Evolutionary conservation across 2,113 vertebrate genomes (phyloP).

Genomic region (Apteryx owenii): DNA sequence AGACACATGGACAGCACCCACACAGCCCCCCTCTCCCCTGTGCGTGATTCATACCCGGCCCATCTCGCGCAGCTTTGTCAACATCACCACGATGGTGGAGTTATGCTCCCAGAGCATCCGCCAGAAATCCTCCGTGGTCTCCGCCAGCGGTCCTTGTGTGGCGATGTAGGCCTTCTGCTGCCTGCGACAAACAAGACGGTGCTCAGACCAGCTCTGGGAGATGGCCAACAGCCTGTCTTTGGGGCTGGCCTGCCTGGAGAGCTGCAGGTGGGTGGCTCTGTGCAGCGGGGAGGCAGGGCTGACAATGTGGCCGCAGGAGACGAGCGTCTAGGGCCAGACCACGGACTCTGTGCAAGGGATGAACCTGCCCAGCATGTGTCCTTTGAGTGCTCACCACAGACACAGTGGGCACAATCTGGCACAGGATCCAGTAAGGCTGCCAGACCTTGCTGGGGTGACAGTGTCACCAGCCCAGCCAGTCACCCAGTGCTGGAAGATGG

Average conservation of each 20-base stretch:
- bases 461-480: background rate
- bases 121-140: constrained; percentile 99
- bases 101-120: constrained; percentile 99
- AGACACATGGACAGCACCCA: background rate
- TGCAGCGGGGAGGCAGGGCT: background rate
- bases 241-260: background rate
- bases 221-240: background rate
- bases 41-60: constrained; percentile 83
- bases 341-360: background rate
- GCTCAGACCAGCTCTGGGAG: background rate
- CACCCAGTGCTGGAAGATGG: background rate
- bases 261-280: background rate
- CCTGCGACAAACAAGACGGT: constrained; percentile 71
- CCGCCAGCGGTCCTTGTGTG: constrained; percentile 91
- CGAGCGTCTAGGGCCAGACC: background rate
- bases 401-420: background rate
- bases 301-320: background rate
- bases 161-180: constrained; percentile 97
- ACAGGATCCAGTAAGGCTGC: background rate
- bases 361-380: background rate
- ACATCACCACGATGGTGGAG: constrained; percentile 97
- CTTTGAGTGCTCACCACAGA: background rate
- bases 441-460: background rate
- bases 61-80: constrained; percentile 96
- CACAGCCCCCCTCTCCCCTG: background rate